A percentile compares a stretch with the other conserved stretches of the same genome.
Evolutionary conservation across 1,140 invertebrate genomes (phyloP).

Genomic region (Pogonomyrmex californicus): DNA sequence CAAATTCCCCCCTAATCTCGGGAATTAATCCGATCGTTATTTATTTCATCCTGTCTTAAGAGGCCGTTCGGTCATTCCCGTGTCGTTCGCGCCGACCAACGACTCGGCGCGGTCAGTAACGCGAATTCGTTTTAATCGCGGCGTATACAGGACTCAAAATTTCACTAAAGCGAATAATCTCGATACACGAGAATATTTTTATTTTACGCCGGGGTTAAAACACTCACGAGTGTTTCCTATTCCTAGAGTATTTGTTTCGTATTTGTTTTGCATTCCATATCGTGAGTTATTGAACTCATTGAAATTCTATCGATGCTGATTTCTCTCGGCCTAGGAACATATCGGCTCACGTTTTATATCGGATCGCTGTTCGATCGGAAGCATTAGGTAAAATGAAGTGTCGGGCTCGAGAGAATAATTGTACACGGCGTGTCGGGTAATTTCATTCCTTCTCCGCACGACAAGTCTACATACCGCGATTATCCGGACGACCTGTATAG

Average conservation of each 20-base stretch:
- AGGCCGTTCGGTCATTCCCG: not conserved
- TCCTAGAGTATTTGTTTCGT: no score
- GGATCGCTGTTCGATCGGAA: not conserved
- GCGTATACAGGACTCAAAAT: not conserved
- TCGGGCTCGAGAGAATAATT: not conserved
- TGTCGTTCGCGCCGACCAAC: not conserved
- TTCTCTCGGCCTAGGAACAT: not conserved
- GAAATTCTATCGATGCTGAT: not conserved
- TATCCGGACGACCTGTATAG: not conserved
- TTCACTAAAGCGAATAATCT: not conserved
- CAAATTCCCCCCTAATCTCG: constrained; percentile 40
- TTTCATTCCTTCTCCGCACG: not conserved
- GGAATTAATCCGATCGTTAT: constrained; percentile 45
- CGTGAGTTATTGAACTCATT: constrained; percentile 3
- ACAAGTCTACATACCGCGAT: constrained; percentile 61
- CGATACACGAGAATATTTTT: not conserved
- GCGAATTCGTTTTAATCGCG: not conserved
- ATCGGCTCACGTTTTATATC: constrained; percentile 8
- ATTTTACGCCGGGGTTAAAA: not conserved
- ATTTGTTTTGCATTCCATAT: not conserved
- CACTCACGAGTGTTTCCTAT: no score
- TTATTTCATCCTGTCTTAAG: constrained; percentile 31
- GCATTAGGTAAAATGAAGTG: not conserved
- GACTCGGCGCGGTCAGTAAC: not conserved
- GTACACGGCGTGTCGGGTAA: not conserved